A percentile compares a stretch with the other conserved stretches of the same genome.
phyloP scores from a whole-genome alignment of 2,797 vertebrate species.

The Vireo griseus region DNA sequence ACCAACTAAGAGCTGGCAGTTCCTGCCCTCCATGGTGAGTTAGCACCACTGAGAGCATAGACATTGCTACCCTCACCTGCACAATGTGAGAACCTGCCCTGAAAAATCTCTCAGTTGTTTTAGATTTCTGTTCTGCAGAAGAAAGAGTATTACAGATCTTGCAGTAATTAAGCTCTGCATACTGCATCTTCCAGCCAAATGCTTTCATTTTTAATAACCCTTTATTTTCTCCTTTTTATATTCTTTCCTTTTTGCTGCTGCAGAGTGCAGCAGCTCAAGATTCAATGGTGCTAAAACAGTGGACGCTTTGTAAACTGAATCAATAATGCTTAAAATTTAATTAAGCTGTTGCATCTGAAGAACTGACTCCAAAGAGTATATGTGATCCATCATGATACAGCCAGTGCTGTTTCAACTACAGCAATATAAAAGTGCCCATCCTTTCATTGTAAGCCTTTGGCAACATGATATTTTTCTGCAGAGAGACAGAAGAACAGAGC shows the following conservation, averaged over 20 bases:
- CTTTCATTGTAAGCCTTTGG: background rate
- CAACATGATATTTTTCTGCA: conserved; percentile 5
- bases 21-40: background rate
- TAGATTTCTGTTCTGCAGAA: background rate
- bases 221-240: background rate
- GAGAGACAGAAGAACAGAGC: background rate
- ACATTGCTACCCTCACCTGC: background rate
- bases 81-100: background rate
- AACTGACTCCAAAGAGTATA: conserved; percentile 9
- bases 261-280: background rate
- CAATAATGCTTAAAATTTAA: conserved; percentile 61
- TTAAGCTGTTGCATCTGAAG: conserved; percentile 31
- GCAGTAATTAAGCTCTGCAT: background rate
- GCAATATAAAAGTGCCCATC: background rate
- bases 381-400: conserved; percentile 15
- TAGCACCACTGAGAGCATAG: background rate
- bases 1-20: background rate
- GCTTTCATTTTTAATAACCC: background rate
- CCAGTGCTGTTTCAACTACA: background rate
- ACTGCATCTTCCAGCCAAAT: background rate
- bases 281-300: background rate
- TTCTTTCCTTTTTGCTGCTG: background rate
- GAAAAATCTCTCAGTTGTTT: background rate
- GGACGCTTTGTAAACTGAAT: conserved; percentile 14
- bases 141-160: background rate